Base-by-base conservation (phyloP, 35 echinoderm and acorn worm genomes). In the Heliocidaris erythrogramma region DNA sequence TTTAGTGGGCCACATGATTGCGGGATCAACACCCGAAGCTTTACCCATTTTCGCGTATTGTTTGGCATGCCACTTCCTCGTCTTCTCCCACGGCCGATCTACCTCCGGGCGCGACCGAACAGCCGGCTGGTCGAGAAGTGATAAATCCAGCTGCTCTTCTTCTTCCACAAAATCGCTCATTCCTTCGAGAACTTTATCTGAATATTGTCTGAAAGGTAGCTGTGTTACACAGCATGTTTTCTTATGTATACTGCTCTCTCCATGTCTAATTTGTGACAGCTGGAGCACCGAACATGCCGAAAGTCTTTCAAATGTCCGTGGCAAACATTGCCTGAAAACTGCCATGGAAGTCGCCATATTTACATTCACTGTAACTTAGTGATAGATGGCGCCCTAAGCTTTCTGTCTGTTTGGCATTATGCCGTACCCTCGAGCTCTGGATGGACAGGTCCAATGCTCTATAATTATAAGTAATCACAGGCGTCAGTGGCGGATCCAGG, bases 1-100 rank as follows among this genome's bases (percentile, higher is more conserved):
- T 85, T 95, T 95, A 35, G 96, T 97, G 11, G 98, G 98, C 98
- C 98, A 99, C 95, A 99, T 99, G 6, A 99, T 95, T 13, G 94
- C 92, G 18, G 98, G 98, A 94, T 99, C 96, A 31, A 99, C 90
- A 10, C 98, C 98, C 6, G 98, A 99, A 29, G 96, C 94, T 89
- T 92, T 95, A 2, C 98, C 98, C 29, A 97, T 32, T 60, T 32
- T 48, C 2, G 96, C 96, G 86, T 96, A 99, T 49, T 61, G 65
- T 49, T 90, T 93, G 13, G 92, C 95, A 27, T 53, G 48, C 71
- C 48, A 59, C 14, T 17, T 14, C 85, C 95, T 93, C 27, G 95
- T 94, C 35, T 29, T 27, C 31, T 47, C 21, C 59, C 65, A 71
- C 53, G 29, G 13, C 4, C 30, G 53, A 30, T 85, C 29, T 12